Percentiles rank a stretch among this genome's conserved stretches.
These are phyloP conservation scores for Entosphenus tridentatus DNA, from an alignment of 2,113 vertebrate species.

Conservation along the genomic window DNA sequence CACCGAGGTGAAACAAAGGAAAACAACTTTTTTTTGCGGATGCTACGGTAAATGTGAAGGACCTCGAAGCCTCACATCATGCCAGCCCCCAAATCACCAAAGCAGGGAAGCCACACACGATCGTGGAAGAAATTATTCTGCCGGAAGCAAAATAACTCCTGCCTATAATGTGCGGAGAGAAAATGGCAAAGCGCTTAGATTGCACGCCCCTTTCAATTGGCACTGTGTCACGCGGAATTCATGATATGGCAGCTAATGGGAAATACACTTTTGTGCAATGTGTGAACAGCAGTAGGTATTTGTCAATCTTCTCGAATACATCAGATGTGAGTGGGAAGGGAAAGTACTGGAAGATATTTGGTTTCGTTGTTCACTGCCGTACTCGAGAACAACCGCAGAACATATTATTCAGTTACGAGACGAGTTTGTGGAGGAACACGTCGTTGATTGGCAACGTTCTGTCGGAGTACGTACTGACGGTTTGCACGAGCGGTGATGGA, in stretches of 20 bases:
- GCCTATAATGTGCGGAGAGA: constrained; percentile 19
- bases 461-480: constrained; percentile 20
- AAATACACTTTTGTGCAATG: constrained; percentile 17
- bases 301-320: constrained; percentile 17
- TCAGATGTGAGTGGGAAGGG: constrained; percentile 17
- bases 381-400: constrained; percentile 16
- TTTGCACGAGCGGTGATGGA: neutral
- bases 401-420: constrained; percentile 18
- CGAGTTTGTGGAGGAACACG: constrained; percentile 18
- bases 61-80: constrained; percentile 17
- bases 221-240: constrained; percentile 17
- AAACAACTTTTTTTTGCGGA: constrained; percentile 14
- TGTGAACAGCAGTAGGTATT: constrained; percentile 17
- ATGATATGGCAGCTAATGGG: constrained; percentile 17
- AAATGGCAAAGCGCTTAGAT: constrained; percentile 17
- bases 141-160: constrained; percentile 20
- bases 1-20: constrained; percentile 17
- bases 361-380: constrained; percentile 16
- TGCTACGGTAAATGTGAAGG: constrained; percentile 17
- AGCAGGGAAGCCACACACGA: constrained; percentile 19
- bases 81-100: constrained; percentile 17
- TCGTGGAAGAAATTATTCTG: constrained; percentile 19
- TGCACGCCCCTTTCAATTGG: constrained; percentile 15
- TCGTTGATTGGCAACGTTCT: constrained; percentile 18
- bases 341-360: constrained; percentile 17